These are phyloP conservation scores for Pseudolycoriella hygida DNA, from an alignment of 2,888 invertebrate genomes.

Conservation along the genomic window DNA sequence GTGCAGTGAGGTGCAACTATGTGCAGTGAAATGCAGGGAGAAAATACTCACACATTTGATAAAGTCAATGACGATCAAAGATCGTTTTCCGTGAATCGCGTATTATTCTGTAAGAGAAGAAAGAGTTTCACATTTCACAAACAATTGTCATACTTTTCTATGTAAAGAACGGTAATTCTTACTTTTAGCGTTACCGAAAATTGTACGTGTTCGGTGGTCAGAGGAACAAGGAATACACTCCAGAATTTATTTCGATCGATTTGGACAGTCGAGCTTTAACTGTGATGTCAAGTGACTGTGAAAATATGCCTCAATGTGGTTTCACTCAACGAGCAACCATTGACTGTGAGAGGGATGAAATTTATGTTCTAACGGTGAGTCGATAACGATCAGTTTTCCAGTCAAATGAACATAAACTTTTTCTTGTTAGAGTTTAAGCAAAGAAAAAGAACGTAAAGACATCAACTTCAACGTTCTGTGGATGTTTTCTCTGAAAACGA, in stretches of 20 bases:
- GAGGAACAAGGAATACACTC: conserved; percentile 67
- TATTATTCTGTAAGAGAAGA: no score
- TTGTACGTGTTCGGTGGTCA: conserved; percentile 81
- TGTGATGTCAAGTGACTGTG: conserved; percentile 34
- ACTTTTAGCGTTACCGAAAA: conserved; percentile 43
- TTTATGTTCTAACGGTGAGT: conserved; percentile 67
- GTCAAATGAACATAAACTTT: conserved; percentile 2
- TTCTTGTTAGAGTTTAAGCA: conserved; percentile 55
- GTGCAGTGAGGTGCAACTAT: no score
- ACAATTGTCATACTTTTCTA: no score
- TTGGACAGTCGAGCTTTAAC: conserved; percentile 47
- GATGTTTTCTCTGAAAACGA: conserved; percentile 61
- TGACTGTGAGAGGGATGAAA: conserved; percentile 68
- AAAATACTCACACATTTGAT: no score
- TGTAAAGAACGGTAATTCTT: no score
- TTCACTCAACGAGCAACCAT: conserved; percentile 78
- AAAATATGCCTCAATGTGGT: conserved; percentile 48
- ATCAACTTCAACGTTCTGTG: conserved; percentile 74
- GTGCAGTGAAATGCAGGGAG: no score
- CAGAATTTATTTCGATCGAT: conserved; percentile 71
- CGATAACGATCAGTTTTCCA: conserved; percentile 3
- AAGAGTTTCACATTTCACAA: no score
- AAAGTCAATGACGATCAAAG: no score
- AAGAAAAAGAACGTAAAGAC: conserved; percentile 65
- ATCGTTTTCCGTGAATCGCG: no score